A percentile compares a stretch with the other conserved stretches of the same genome.
These are phyloP conservation scores for Onychostoma macrolepis DNA, from an alignment of 2,113 vertebrate species.

Conservation along the genomic window DNA sequence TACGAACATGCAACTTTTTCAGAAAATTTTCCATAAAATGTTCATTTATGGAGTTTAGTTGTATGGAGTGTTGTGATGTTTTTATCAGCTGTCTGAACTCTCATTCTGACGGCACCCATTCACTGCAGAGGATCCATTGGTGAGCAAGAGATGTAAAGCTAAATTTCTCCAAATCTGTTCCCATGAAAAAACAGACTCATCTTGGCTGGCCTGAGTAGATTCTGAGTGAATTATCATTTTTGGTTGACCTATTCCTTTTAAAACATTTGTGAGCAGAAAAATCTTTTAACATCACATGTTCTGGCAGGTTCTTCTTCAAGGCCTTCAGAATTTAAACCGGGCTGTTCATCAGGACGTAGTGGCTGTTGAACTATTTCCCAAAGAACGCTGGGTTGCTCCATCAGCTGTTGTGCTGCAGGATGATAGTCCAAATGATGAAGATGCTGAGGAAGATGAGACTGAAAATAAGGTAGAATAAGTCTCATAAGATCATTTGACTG, in stretches of 20 bases:
- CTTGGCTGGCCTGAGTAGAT: not conserved
- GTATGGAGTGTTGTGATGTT: not conserved
- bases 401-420: slow-evolving; percentile 92
- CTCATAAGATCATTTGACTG: not conserved
- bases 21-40: not conserved
- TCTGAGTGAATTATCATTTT: not conserved
- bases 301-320: slow-evolving; percentile 88
- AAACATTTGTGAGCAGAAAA: not conserved
- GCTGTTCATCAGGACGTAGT: slow-evolving; percentile 94
- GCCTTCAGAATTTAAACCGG: slow-evolving; percentile 91
- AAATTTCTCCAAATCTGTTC: not conserved
- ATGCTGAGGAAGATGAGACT: slow-evolving; percentile 80
- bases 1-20: not conserved
- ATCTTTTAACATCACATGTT: not conserved
- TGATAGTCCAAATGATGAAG: slow-evolving; percentile 87
- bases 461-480: slow-evolving; percentile 65
- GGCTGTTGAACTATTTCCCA: slow-evolving; percentile 86
- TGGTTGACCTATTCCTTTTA: too few species aligned
- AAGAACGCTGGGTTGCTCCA: slow-evolving; percentile 83
- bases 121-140: not conserved
- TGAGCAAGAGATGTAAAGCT: not conserved
- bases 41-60: not conserved
- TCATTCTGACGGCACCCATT: not conserved
- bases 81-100: not conserved
- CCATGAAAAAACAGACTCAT: not conserved